Conservation (phyloP, 2,888 invertebrate species). For the Rhodophaea formosa region DNA sequence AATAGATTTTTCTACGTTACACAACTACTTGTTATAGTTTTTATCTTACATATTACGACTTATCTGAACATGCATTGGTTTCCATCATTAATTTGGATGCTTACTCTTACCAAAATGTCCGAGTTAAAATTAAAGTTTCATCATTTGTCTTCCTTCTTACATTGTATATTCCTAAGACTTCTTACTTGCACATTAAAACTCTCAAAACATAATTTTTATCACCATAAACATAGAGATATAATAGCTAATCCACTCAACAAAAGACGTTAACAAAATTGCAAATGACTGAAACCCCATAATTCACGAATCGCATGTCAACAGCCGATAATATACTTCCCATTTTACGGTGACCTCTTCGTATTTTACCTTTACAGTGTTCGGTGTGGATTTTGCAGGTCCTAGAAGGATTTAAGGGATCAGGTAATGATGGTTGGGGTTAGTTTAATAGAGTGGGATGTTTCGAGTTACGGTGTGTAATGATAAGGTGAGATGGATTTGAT, state of each 20-base stretch:
- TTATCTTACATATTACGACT: too few species aligned
- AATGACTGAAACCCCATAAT: conserved; percentile 59
- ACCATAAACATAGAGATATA: conserved; percentile 11
- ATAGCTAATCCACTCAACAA: conserved; percentile 39
- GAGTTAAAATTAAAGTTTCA: too few species aligned
- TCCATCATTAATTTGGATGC: too few species aligned
- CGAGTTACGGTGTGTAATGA: conserved; percentile 9
- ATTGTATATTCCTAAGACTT: too few species aligned
- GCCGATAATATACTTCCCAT: conserved; percentile 40
- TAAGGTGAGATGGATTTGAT: conserved; percentile 13
- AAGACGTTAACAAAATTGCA: conserved; percentile 41
- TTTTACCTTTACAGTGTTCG: too few species aligned
- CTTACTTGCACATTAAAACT: neutral
- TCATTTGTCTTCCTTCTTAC: too few species aligned
- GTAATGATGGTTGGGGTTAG: conserved; percentile 25
- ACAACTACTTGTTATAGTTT: too few species aligned
- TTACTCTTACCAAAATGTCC: too few species aligned
- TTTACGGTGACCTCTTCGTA: conserved; percentile 3
- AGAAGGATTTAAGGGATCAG: conserved; percentile 26
- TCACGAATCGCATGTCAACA: conserved; percentile 67
- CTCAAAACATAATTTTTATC: neutral
- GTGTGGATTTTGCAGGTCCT: neutral
- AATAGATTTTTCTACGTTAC: too few species aligned
- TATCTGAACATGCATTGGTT: too few species aligned
- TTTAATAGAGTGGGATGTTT: conserved; percentile 45